Evolutionary conservation across 2,888 invertebrate species (phyloP).

Genomic region (Euplexia lucipara): DNA sequence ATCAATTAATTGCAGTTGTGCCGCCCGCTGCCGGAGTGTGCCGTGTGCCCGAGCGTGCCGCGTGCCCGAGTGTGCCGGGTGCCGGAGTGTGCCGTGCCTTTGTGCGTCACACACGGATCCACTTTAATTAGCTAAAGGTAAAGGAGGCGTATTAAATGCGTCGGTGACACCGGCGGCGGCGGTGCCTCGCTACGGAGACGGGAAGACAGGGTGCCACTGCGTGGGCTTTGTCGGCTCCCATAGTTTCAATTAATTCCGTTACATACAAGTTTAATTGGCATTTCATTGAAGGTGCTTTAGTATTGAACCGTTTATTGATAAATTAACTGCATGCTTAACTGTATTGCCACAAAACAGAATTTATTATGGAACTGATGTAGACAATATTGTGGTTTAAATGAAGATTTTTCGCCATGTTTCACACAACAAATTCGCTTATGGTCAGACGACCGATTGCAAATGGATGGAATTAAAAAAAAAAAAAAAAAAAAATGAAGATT

Average conservation of each 20-base stretch:
- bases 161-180: constrained; percentile 8
- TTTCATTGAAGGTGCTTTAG: neutral
- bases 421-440: too few species aligned
- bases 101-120: constrained; percentile 27
- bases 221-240: neutral
- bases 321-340: too few species aligned
- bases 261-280: constrained; percentile 11
- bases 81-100: constrained; percentile 3
- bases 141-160: constrained; percentile 39
- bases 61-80: constrained; percentile 9
- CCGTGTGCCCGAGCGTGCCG: too few species aligned
- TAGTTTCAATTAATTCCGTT: constrained; percentile 19
- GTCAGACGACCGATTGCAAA: too few species aligned
- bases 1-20: constrained; percentile 60
- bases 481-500: too few species aligned
- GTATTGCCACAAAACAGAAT: too few species aligned
- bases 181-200: neutral
- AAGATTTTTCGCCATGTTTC: too few species aligned
- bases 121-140: constrained; percentile 54
- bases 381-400: too few species aligned
- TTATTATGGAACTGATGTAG: too few species aligned
- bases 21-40: constrained; percentile 28
- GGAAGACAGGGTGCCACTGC: neutral
- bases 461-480: too few species aligned
- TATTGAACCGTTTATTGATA: neutral